Evolutionary conservation across 1,140 invertebrate species (phyloP), one percentile per base, ranked within the genome.

Genomic region (Epicauta chinensis): DNA sequence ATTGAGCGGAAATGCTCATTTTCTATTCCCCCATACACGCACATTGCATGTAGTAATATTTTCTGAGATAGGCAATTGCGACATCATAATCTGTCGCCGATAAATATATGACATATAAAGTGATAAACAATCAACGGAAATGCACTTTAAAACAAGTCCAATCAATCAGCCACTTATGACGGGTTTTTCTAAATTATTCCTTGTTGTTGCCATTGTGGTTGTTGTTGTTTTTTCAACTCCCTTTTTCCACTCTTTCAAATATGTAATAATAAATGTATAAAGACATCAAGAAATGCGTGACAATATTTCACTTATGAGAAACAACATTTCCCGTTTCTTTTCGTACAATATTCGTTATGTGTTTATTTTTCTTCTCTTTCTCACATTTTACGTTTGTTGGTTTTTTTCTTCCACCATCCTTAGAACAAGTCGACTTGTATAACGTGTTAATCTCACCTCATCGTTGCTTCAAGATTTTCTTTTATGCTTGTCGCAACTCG

Each of bases 131-230:
- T 51, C 53, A 50, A 44, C 34, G 46, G 40, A 39, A 44, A 50
- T 42, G 16, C 36, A 50, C 16, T 9, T 47, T 50, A 35, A 13
- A 55, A 51, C 47, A 44, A 51, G 47, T 44, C 36, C 53, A 55
- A 55, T 55, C 53, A 55, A 55, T 55, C 53, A 55, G 47, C 44
- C n/a, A n/a, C n/a, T n/a, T n/a, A n/a, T n/a, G n/a, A n/a, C n/a
- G n/a, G n/a, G n/a, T 50, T 35, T 40, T 23, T 23, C 23, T 23
- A 23, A 36, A 50, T 16, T 50, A 29, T 50, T 23, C 12, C 15
- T 12, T 50, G 40, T 50, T 34, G 40, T 3, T 12, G 12, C 9
- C 45, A 48, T 48, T 29, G 30, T 13, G 31, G 16, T 49, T 37
- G n/a, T 15, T 30, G 15, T 40, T 16, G 45, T 47, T 47, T 47